phyloP scores from a whole-genome alignment of 2,113 vertebrate genomes.

The Oncorhynchus keta region DNA sequence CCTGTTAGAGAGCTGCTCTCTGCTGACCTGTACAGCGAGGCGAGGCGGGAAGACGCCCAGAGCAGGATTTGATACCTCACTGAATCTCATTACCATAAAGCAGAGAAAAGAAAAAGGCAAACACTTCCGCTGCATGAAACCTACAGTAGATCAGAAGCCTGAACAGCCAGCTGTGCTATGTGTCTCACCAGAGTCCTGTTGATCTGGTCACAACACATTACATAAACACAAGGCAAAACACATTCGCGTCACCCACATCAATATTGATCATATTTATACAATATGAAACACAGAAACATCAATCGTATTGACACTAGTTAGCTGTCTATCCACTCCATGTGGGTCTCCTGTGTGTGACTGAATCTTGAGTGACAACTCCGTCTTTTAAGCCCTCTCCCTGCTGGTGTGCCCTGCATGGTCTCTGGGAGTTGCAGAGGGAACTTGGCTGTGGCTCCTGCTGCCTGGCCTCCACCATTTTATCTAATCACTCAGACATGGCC shows the following conservation, averaged over 20 bases:
- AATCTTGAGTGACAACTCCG: slow-evolving; percentile 26
- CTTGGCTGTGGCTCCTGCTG: slow-evolving; percentile 17
- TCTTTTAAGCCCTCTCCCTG: neutral
- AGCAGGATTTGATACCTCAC: slow-evolving; percentile 64
- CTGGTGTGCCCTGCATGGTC: slow-evolving; percentile 23
- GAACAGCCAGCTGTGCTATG: slow-evolving; percentile 45
- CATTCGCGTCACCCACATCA: neutral
- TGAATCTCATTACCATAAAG: slow-evolving; percentile 66
- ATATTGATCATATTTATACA: neutral
- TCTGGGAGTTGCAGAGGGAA: slow-evolving; percentile 45
- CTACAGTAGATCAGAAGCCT: slow-evolving; percentile 39
- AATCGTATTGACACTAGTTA: neutral
- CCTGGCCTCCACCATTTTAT: slow-evolving; percentile 69
- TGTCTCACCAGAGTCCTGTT: slow-evolving; percentile 4
- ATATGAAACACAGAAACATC: neutral
- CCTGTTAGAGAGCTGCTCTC: slow-evolving; percentile 49
- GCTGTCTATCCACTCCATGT: slow-evolving; percentile 7
- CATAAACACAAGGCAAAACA: too few relatives aligned
- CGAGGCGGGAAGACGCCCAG: slow-evolving; percentile 53
- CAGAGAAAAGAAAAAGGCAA: slow-evolving; percentile 29
- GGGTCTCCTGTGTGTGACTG: slow-evolving; percentile 34
- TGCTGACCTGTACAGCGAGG: slow-evolving; percentile 50
- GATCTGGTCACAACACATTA: neutral
- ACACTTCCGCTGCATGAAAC: slow-evolving; percentile 58
- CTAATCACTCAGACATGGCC: slow-evolving; percentile 71